Conservation (phyloP, 1,140 invertebrate species). For the Ips typographus region DNA sequence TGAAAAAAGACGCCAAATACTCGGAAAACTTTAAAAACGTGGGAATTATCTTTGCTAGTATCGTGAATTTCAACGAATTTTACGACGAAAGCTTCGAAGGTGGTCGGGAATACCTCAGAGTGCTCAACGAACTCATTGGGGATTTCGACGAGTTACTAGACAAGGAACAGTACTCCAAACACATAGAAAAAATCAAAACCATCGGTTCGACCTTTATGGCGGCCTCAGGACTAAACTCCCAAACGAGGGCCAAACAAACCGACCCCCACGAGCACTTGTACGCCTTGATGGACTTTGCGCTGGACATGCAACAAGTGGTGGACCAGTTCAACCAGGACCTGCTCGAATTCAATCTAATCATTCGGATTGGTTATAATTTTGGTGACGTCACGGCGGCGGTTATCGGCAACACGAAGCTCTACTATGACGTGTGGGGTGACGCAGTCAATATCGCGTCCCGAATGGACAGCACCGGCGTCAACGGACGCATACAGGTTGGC, state of each 20-base stretch:
- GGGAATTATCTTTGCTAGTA: conserved; percentile 92
- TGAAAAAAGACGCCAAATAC: conserved; percentile 92
- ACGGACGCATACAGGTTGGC: conserved; percentile 83
- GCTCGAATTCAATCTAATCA: conserved; percentile 85
- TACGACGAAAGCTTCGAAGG: conserved; percentile 94
- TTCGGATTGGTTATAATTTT: conserved; percentile 81
- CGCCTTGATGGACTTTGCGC: conserved; percentile 84
- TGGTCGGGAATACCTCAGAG: conserved; percentile 88
- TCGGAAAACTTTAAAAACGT: conserved; percentile 93
- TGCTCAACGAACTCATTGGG: conserved; percentile 91
- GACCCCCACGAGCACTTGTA: conserved; percentile 78
- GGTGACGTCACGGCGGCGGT: conserved; percentile 95
- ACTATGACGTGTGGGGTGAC: conserved; percentile 99
- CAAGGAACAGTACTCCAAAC: conserved; percentile 68
- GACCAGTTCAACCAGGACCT: conserved; percentile 86
- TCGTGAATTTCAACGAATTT: conserved; percentile 94
- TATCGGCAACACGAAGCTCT: conserved; percentile 93
- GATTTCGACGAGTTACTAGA: conserved; percentile 93
- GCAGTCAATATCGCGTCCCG: conserved; percentile 95
- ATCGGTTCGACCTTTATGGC: conserved; percentile 98
- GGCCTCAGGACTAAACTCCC: conserved; percentile 87
- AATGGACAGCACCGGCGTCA: conserved; percentile 91
- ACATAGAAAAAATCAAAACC: conserved; percentile 97
- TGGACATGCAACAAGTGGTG: conserved; percentile 84
- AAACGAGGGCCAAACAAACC: conserved; percentile 61